Conservation (phyloP, 2,113 vertebrate genomes). For the Pardalotus punctatus region DNA sequence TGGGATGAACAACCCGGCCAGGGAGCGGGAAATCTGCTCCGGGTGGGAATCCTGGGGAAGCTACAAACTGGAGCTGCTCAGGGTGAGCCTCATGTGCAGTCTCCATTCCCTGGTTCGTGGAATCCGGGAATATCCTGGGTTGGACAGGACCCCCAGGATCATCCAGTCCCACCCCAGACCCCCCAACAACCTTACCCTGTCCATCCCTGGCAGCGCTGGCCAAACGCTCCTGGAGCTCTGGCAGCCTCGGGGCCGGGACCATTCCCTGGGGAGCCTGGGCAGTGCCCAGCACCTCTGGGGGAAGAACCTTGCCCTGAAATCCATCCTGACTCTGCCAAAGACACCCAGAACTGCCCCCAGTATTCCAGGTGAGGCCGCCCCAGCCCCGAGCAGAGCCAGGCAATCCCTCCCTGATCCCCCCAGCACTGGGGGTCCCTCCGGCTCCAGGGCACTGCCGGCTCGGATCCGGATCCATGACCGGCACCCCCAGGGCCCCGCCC, state of each 20-base stretch:
- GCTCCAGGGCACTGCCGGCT: no score
- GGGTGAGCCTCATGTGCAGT: neutral
- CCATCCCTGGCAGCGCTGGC: neutral
- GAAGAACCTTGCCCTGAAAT: neutral
- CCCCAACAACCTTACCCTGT: neutral
- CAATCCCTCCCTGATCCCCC: no score
- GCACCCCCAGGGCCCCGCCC: no score
- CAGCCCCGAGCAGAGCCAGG: no score
- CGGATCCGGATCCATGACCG: no score
- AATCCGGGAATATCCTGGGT: neutral
- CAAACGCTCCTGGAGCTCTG: neutral
- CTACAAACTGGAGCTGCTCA: neutral
- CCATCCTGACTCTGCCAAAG: no score
- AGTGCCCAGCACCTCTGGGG: neutral
- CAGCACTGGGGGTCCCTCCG: no score
- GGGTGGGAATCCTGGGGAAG: neutral
- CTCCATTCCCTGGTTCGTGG: neutral
- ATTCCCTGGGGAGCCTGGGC: neutral
- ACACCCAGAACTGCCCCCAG: no score
- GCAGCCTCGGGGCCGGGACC: neutral
- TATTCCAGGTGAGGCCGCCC: no score
- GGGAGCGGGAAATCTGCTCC: neutral
- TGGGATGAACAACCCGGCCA: neutral
- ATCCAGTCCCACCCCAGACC: accelerated
- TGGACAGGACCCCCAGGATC: neutral